Evolutionary conservation across 64 coral and sea anemone genomes (phyloP).

Genomic region (Actinia equina): DNA sequence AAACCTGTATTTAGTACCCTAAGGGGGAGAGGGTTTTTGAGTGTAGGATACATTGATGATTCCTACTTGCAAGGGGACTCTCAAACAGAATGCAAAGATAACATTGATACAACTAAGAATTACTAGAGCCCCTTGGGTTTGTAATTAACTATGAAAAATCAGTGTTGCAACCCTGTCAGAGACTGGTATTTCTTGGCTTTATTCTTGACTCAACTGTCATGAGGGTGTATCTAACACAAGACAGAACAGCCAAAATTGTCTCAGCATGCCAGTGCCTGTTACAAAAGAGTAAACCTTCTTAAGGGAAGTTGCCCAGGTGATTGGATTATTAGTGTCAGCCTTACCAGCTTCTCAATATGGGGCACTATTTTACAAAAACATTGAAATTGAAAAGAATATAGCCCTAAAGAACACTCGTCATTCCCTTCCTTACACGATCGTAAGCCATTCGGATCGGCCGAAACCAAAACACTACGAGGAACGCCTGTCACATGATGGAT

Average conservation of each 20-base stretch:
- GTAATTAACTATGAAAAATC: conserved; percentile 20
- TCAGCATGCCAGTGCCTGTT: conserved; percentile 3
- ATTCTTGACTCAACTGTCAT: conserved; percentile 8
- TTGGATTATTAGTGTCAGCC: conserved; percentile 44
- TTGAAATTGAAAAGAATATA: conserved; percentile 63
- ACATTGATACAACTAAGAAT: background rate
- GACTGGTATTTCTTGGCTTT: conserved; percentile 22
- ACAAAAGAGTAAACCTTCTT: background rate
- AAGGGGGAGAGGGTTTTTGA: background rate
- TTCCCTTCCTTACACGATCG: no score
- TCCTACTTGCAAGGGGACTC: conserved; percentile 4
- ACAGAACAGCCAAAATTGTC: background rate
- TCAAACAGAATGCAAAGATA: conserved; percentile 4
- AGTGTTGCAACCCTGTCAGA: conserved; percentile 33
- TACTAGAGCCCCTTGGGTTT: conserved; percentile 14
- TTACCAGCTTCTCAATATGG: conserved; percentile 50
- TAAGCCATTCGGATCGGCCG: no score
- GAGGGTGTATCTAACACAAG: conserved; percentile 23
- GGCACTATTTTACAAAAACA: conserved; percentile 45
- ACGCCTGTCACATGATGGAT: no score
- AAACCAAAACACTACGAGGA: no score
- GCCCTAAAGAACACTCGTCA: conserved; percentile 33
- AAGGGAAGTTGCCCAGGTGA: conserved; percentile 31
- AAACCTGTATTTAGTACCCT: conserved; percentile 21
- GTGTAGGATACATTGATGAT: conserved; percentile 35